Percentiles rank a stretch among this genome's conserved stretches.
Evolutionary conservation across 2,113 vertebrate species (phyloP).

Genomic region (Seriola quinqueradiata): DNA sequence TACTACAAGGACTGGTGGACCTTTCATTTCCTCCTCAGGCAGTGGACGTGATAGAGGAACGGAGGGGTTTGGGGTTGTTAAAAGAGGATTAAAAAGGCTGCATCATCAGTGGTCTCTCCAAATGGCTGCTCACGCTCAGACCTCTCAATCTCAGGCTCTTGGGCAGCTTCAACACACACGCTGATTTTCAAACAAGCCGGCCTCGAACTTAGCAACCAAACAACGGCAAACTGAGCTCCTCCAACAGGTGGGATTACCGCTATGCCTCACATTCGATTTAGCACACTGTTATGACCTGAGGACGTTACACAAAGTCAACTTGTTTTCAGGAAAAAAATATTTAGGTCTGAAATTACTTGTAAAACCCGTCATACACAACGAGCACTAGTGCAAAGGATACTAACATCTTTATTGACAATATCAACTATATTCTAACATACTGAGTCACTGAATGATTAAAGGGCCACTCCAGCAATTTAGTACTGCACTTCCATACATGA

Average conservation of each 20-base stretch:
- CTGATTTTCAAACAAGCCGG: conserved; percentile 43
- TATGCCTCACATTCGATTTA: not conserved
- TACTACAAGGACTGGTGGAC: conserved; percentile 73
- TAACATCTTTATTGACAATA: not conserved
- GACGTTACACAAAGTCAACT: not conserved
- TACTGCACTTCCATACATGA: not conserved
- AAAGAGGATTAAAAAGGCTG: conserved; percentile 68
- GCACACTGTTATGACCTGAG: not conserved
- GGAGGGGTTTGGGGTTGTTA: conserved; percentile 67
- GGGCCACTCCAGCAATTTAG: not conserved
- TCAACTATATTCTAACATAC: not conserved
- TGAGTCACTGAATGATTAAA: not conserved
- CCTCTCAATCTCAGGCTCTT: conserved; percentile 36
- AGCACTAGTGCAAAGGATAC: not conserved
- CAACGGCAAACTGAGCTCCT: not conserved
- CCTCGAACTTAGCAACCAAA: conserved; percentile 17
- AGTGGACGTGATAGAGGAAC: conserved; percentile 60
- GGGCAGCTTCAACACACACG: not conserved
- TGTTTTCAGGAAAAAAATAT: not conserved
- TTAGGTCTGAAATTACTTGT: not conserved
- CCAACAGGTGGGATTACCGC: conserved; percentile 16
- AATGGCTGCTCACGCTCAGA: conserved; percentile 55
- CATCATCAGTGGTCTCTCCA: conserved; percentile 63
- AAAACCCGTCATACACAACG: not conserved
- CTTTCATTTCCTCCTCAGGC: conserved; percentile 76